Conservation (phyloP, 2,797 vertebrate genomes). For the Oceanodroma leucorhoa region DNA sequence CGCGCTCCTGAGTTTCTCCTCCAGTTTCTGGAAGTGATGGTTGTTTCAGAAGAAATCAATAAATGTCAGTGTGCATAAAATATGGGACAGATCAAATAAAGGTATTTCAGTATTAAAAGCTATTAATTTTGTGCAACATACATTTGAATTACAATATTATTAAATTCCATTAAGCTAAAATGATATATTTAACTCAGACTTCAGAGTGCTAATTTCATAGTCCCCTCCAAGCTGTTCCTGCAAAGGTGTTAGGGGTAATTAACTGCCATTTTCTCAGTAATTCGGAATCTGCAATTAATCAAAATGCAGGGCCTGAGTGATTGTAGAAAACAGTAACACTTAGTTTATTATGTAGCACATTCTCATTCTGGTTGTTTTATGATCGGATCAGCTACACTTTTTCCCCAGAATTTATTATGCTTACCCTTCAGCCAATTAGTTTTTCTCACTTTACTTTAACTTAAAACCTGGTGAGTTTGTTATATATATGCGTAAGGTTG, state of each 20-base stretch:
- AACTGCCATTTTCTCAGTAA: slow-evolving; percentile 76
- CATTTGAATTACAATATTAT: slow-evolving; percentile 69
- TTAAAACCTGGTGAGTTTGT: slow-evolving; percentile 69
- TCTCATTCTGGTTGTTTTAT: slow-evolving; percentile 71
- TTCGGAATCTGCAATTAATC: slow-evolving; percentile 78
- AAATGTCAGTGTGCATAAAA: slow-evolving; percentile 61
- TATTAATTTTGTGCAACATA: slow-evolving; percentile 63
- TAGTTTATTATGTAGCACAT: slow-evolving; percentile 75
- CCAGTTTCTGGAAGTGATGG: slow-evolving; percentile 34
- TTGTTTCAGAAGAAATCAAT: slow-evolving; percentile 68
- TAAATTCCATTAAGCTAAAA: slow-evolving; percentile 66
- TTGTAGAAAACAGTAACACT: slow-evolving; percentile 72
- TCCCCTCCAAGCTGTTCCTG: slow-evolving; percentile 62
- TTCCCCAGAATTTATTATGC: slow-evolving; percentile 67
- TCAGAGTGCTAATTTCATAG: slow-evolving; percentile 73
- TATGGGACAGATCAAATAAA: slow-evolving; percentile 65
- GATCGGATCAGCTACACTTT: slow-evolving; percentile 61
- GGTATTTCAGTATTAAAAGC: slow-evolving; percentile 63
- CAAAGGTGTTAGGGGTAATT: slow-evolving; percentile 77
- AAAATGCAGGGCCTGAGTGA: slow-evolving; percentile 61
- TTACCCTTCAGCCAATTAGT: slow-evolving; percentile 66
- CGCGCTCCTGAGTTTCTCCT: background rate
- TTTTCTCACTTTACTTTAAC: slow-evolving; percentile 68
- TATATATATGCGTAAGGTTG: slow-evolving; percentile 36
- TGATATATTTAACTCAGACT: slow-evolving; percentile 68